Percentiles rank a stretch among this genome's conserved stretches.
Evolutionary conservation across 2,888 invertebrate species (phyloP).

Genomic region (Hypomecis atomaria): DNA sequence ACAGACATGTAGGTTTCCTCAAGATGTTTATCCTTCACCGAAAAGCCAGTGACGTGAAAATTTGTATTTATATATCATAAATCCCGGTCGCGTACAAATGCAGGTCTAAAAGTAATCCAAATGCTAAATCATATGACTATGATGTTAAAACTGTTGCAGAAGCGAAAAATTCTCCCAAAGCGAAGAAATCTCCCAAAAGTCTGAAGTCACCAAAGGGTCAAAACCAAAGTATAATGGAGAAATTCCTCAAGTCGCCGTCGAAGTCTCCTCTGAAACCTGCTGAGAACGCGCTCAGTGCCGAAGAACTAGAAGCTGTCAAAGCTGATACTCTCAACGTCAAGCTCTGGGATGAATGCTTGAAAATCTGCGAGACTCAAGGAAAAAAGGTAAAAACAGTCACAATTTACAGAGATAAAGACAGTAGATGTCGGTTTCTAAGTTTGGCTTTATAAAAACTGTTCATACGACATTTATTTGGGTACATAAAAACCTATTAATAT

Average conservation of each 20-base stretch:
- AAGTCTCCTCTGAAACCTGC: not conserved
- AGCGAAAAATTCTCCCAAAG: constrained; percentile 35
- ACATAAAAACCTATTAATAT: too few relatives aligned
- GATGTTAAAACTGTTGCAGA: constrained; percentile 29
- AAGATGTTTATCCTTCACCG: too few relatives aligned
- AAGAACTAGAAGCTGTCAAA: constrained; percentile 71
- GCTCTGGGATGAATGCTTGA: constrained; percentile 87
- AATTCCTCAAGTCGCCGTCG: constrained; percentile 9
- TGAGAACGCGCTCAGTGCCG: constrained; percentile 47
- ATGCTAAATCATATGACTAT: too few relatives aligned
- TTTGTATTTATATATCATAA: too few relatives aligned
- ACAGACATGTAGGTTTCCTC: too few relatives aligned
- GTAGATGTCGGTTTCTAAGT: not conserved
- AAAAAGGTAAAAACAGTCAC: constrained; percentile 67
- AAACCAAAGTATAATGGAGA: constrained; percentile 5
- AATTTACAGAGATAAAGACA: not conserved
- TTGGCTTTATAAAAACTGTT: not conserved
- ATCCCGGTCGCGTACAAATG: too few relatives aligned
- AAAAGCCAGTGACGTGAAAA: too few relatives aligned
- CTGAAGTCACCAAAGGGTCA: constrained; percentile 34
- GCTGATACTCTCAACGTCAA: constrained; percentile 86
- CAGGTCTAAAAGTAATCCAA: too few relatives aligned
- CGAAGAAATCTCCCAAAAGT: constrained; percentile 19
- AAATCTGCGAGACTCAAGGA: constrained; percentile 70
- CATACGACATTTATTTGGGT: too few relatives aligned